Percentiles rank a stretch among this genome's conserved stretches.
Evolutionary conservation across 2,797 vertebrate genomes (phyloP).

Genomic region (Sebastes reedi): DNA sequence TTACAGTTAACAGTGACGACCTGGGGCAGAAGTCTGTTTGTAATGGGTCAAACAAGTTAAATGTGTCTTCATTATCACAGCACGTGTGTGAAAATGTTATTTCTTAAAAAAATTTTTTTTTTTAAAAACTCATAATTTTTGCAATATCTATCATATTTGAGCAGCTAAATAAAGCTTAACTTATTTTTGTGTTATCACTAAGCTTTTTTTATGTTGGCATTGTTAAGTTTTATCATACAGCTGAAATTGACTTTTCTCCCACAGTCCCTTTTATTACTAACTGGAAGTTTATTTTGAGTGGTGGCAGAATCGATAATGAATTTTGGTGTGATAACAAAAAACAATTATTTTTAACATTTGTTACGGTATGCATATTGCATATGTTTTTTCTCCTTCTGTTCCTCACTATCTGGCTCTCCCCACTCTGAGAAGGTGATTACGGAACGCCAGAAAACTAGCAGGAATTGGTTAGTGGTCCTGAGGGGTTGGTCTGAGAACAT

Average conservation of each 20-base stretch:
- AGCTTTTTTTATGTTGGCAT: slow-evolving; percentile 22
- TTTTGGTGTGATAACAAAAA: slow-evolving; percentile 28
- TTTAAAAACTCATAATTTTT: not conserved
- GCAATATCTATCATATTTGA: not conserved
- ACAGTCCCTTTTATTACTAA: slow-evolving; percentile 3
- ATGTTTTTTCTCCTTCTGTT: slow-evolving; percentile 1
- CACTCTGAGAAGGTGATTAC: slow-evolving; percentile 39
- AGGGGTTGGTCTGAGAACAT: slow-evolving; percentile 67
- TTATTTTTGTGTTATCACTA: slow-evolving; percentile 20
- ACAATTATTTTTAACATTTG: slow-evolving; percentile 11
- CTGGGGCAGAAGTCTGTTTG: not conserved
- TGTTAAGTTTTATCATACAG: slow-evolving; percentile 17
- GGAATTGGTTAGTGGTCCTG: slow-evolving; percentile 62
- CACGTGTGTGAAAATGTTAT: not conserved
- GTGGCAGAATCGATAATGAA: slow-evolving; percentile 33
- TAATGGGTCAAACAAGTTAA: not conserved
- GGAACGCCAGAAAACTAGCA: slow-evolving; percentile 51
- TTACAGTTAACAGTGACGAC: not conserved
- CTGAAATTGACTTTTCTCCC: slow-evolving; percentile 9
- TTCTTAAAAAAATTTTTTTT: not conserved
- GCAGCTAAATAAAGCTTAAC: not conserved
- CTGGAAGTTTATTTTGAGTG: slow-evolving; percentile 17
- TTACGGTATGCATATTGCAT: slow-evolving; percentile 20
- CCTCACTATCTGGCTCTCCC: not conserved
- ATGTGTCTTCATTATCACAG: not conserved